phyloP scores from a whole-genome alignment of 2,888 invertebrate genomes.

The Hirudinaria manillensis region DNA sequence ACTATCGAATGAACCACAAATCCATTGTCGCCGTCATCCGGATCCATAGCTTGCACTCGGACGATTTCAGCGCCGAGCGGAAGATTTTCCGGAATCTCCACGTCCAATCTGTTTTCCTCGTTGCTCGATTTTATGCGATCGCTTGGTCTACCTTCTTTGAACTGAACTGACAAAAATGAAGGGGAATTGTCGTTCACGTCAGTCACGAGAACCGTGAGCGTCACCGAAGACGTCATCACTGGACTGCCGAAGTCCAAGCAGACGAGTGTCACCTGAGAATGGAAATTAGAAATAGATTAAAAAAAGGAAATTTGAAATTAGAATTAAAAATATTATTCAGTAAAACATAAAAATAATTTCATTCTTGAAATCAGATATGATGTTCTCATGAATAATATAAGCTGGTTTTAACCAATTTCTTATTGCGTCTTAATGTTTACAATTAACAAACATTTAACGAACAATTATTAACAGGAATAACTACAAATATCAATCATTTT shows the following conservation, averaged over 20 bases:
- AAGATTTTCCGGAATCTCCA: slow-evolving; percentile 5
- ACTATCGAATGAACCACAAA: slow-evolving; percentile 14
- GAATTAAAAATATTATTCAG: no score
- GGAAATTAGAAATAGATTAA: no score
- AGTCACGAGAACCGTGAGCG: slow-evolving; percentile 2
- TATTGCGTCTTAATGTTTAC: no score
- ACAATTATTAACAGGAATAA: no score
- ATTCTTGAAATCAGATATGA: no score
- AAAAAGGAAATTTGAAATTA: no score
- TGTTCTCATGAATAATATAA: no score
- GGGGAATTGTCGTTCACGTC: slow-evolving; percentile 17
- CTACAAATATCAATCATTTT: no score
- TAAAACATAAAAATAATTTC: no score
- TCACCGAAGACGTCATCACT: not conserved
- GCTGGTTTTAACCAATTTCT: no score
- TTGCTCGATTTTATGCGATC: not conserved
- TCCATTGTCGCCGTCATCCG: slow-evolving; percentile 11
- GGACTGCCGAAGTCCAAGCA: slow-evolving; percentile 16
- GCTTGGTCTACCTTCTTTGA: not conserved
- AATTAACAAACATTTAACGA: no score
- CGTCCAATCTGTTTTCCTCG: not conserved
- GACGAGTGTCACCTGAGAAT: not conserved
- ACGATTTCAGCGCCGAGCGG: slow-evolving; percentile 19
- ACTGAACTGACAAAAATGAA: not conserved
- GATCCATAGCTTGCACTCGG: not conserved